Evolutionary conservation across 2,888 invertebrate genomes (phyloP), one percentile per base, ranked within the genome.

Genomic region (Linnaemya vulpina): DNA sequence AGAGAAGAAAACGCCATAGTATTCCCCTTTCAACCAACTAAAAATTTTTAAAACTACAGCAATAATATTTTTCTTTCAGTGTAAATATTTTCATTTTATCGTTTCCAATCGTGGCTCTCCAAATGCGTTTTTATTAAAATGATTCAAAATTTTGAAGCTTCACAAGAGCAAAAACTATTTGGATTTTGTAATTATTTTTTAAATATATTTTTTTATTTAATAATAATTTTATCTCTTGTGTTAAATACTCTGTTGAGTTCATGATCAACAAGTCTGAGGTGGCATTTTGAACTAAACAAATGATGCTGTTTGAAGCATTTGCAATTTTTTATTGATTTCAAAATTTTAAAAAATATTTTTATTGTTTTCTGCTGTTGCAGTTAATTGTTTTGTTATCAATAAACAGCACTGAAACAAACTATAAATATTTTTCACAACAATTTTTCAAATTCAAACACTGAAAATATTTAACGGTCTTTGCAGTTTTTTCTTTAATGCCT

Each of bases 231-330:
- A 63, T 62, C 40, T 76, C 46, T 58, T 65, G 43, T 20, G 22
- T 40, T 60, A 17, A 63, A 55, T 65, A 53, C 53, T 71, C 40
- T 43, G 62, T 62, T 62, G 71, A 80, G 84, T 84, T 84, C 84
- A 84, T 76, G 80, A 84, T 73, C 84, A 77, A 22, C 84, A 22
- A 76, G 84, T 84, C 70, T 84, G 58, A 71, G 71, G 25, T 81
- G 73, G 67, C 70, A 67, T 80, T 84, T 81, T 49, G 62, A 62
- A 46, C 22, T 30, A n/a, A 68, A 70, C 68, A 73, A 38, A 62
- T 74, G n/a, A 5, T 80, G n/a, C 53, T 10, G 8, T 7, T 5
- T 38, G 8, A 35, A 49, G 40, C 43, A 46, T 13, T 62, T 71
- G 11, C 65, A 10, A 15, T 15, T 46, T 58, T 46, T 25, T 43